Evolutionary conservation across 1,140 invertebrate genomes (phyloP), one percentile per base, ranked within the genome.

Genomic region (Daktulosphaira vitifoliae): DNA sequence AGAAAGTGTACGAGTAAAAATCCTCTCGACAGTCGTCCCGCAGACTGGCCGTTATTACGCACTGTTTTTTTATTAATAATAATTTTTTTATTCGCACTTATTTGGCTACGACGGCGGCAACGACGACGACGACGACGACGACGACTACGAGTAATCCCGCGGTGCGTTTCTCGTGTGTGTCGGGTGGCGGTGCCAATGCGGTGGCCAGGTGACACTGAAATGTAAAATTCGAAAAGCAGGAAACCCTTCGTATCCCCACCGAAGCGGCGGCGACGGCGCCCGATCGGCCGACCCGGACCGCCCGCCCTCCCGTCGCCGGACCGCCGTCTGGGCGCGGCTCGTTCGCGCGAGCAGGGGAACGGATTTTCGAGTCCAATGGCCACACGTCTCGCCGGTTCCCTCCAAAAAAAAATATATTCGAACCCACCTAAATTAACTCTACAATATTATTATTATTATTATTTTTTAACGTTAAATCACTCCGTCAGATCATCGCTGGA

Each of bases 131-230:
- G 49, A 11, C 4, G 50, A n/a, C n/a, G 25, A 3, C 23, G 29
- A 23, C 15, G 51, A 42, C 38, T 20, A 22, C 48, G 48, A 23
- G 11, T 56, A 15, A n/a, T 59, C 42, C 18, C 39, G 39, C 54
- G 39, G 39, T 39, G 38, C 53, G 53, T n/a, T 29, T 56, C 20
- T 42, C 38, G 53, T 59, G 5, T 16, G 54, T 56, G 53, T 59
- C 56, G 42, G 56, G 25, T 62, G 56, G 22, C 56, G 56, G 42
- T 62, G 56, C 56, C 56, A 11, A 39, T 62, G 56, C 56, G 56
- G 56, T 62, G 56, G 56, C 56, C 56, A 62, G 56, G 56, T 62
- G 56, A 62, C 56, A 62, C 56, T 62, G 56, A 62, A 62, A 62
- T 46, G 56, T 62, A 48, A 62, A 62, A 62, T 62, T 62, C 56